Evolutionary conservation across 1,140 invertebrate genomes (phyloP).

Genomic region (Drosophila nebulosa): DNA sequence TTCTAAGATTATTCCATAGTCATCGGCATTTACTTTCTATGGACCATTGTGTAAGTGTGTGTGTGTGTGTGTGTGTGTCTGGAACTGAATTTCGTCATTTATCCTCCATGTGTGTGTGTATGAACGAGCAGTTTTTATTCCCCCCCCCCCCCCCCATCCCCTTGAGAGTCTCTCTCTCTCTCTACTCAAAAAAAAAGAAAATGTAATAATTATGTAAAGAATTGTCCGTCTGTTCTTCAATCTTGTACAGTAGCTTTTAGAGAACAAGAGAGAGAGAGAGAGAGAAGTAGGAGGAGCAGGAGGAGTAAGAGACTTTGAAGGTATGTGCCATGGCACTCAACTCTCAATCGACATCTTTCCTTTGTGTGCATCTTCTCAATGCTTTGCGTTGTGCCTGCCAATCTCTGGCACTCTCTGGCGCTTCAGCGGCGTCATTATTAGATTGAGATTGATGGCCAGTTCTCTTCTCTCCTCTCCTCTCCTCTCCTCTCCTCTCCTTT

Average conservation of each 20-base stretch:
- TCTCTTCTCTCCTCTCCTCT: conserved; percentile 5
- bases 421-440: conserved; percentile 69
- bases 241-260: conserved; percentile 48
- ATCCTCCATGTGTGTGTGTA: conserved; percentile 59
- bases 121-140: conserved; percentile 62
- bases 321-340: conserved; percentile 21
- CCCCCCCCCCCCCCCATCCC: too few relatives aligned
- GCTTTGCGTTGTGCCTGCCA: conserved; percentile 22
- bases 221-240: conserved; percentile 26
- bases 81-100: conserved; percentile 18
- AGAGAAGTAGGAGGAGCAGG: not conserved
- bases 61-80: conserved; percentile 5
- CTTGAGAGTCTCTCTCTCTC: not conserved
- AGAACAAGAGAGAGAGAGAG: too few relatives aligned
- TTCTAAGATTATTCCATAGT: conserved; percentile 72
- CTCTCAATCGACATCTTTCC: conserved; percentile 11
- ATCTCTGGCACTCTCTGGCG: conserved; percentile 44
- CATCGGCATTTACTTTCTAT: conserved; percentile 74
- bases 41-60: conserved; percentile 30
- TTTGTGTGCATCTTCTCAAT: conserved; percentile 5
- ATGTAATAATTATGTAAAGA: conserved; percentile 75
- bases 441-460: conserved; percentile 74
- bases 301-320: conserved; percentile 21
- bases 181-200: conserved; percentile 30
- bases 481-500: not conserved